A percentile compares a stretch with the other conserved stretches of the same genome.
Conservation (phyloP, 2,113 vertebrate genomes). For the Eretmochelys imbricata region DNA sequence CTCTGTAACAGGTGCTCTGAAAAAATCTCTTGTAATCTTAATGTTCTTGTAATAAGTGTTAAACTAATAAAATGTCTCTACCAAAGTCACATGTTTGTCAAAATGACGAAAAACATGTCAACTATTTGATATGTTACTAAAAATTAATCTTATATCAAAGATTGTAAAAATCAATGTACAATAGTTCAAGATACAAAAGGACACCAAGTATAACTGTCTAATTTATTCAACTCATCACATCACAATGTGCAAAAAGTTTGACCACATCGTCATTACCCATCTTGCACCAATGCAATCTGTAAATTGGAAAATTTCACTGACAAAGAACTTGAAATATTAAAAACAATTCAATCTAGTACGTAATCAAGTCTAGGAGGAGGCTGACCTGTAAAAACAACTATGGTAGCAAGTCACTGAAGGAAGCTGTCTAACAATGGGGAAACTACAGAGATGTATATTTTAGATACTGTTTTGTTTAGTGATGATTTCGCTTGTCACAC, state of each 20-base stretch:
- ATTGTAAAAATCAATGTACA: neutral
- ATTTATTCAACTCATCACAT: neutral
- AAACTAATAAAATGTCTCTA: neutral
- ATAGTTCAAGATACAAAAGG: neutral
- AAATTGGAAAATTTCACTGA: neutral
- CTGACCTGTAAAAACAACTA: neutral
- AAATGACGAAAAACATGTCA: neutral
- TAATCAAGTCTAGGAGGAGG: neutral
- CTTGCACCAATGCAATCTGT: neutral
- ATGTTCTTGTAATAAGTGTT: neutral
- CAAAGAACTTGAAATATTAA: neutral
- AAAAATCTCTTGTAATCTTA: neutral
- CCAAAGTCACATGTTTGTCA: accelerated
- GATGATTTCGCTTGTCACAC: neutral
- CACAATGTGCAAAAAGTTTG: neutral
- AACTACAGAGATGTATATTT: neutral
- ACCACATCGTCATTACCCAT: neutral
- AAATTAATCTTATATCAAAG: neutral
- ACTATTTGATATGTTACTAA: neutral
- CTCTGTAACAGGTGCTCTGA: neutral
- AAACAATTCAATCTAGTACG: neutral
- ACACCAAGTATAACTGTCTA: neutral
- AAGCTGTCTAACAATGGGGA: neutral
- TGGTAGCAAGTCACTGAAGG: neutral
- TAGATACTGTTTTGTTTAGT: neutral